Percentiles rank a stretch among this genome's conserved stretches.
These are phyloP conservation scores for Trachemys scripta DNA, from an alignment of 2,113 vertebrate species.

Conservation along the genomic window DNA sequence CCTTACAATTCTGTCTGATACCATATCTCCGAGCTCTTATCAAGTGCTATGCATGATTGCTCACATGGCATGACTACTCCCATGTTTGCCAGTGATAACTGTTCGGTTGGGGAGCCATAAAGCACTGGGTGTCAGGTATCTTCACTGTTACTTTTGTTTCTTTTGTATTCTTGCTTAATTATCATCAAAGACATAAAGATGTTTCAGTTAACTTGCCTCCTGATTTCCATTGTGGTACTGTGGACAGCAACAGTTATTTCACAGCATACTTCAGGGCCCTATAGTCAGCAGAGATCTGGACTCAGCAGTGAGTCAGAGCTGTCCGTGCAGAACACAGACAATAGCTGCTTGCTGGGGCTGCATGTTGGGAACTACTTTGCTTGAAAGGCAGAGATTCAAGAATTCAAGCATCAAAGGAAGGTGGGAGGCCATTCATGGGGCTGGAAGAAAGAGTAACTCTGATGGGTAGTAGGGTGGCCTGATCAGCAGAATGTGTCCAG, in stretches of 20 bases:
- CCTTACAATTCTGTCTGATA: background rate
- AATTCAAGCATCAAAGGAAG: background rate
- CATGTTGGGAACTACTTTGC: background rate
- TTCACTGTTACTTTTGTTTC: background rate
- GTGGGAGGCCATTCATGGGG: background rate
- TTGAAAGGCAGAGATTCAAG: background rate
- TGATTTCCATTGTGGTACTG: background rate
- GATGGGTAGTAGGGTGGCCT: background rate
- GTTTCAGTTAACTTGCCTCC: background rate
- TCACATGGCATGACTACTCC: background rate
- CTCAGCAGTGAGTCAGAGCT: background rate
- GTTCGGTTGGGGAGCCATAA: background rate
- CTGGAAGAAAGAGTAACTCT: background rate
- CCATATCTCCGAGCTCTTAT: background rate
- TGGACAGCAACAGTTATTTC: background rate
- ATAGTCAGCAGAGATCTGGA: background rate
- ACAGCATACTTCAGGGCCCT: background rate
- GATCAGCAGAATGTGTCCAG: background rate
- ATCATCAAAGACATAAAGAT: background rate
- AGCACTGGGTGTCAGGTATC: background rate
- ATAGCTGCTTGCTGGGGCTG: background rate
- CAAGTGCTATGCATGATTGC: background rate
- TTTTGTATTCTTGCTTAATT: background rate
- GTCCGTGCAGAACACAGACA: background rate
- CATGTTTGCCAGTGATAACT: background rate